Evolutionary conservation across 2,113 vertebrate genomes (phyloP), one percentile per base, ranked within the genome.

Genomic region (Eurystomus gularis): DNA sequence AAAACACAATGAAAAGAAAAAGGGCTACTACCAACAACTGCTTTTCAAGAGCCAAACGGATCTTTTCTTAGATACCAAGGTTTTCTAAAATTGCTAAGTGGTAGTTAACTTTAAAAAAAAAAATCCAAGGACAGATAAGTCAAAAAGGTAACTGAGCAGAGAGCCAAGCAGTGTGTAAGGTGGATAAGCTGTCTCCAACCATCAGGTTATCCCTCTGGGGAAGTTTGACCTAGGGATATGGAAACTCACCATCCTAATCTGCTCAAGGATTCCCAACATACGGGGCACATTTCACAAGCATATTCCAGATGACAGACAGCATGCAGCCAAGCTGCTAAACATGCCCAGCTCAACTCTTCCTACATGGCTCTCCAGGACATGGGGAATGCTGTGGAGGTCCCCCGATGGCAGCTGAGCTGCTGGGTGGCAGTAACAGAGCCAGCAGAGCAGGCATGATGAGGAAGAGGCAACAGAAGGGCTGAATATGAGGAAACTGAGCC

Each of bases 321-420:
- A 82, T 3, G 12, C 2, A 84, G 58, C 54, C 89, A 78, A 31
- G 31, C 70, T 90, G 61, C 52, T 61, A 7, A 42, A 23, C 11
- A 1, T 42, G 52, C 35, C 48, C 66, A 79, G 42, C 19, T 87
- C 61, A 61, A 71, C 26, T 62, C 44, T 86, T 88, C 37, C 40
- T 40, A 19, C 8, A 1, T 17, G 26, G 17, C 54, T 65, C 2
- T 51, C 29, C 1, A 0, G 21, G 48, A 72, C 5, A 2, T 4
- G 11, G 35, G 28, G 57, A 75, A 28, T 0, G 1, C 35, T 26
- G 13, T 33, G 33, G 61, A 25, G 57, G 61, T 64, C 26, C 78
- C 48, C 40, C 49, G 19, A 57, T 29, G 28, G 64, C 40, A 13
- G 6, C 42, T 12, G n/a, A 82, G 82, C 51, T 91, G 42, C 76